Evolutionary conservation across 1,140 invertebrate genomes (phyloP).

Genomic region (Tetramorium simillimum): DNA sequence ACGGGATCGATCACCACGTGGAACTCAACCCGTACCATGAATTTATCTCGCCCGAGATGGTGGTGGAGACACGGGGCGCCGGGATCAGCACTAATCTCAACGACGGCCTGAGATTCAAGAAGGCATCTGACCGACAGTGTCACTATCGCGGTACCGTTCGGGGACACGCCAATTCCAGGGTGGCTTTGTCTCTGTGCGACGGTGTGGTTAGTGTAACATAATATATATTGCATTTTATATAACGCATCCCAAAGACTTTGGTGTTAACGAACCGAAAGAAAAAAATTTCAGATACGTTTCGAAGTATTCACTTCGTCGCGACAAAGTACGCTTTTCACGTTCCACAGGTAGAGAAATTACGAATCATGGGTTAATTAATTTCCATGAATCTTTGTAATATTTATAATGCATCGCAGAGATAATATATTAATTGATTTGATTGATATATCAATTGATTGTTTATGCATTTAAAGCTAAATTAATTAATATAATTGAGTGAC

Average conservation of each 20-base stretch:
- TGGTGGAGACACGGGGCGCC: conserved; percentile 85
- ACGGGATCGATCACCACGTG: conserved; percentile 83
- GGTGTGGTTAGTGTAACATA: conserved; percentile 86
- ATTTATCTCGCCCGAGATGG: conserved; percentile 86
- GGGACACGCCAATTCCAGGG: conserved; percentile 84
- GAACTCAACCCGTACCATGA: conserved; percentile 86
- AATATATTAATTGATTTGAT: too few species aligned
- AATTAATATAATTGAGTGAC: neutral
- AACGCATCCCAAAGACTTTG: neutral
- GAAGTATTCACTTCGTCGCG: neutral
- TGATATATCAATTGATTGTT: neutral
- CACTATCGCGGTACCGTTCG: conserved; percentile 86
- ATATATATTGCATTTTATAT: neutral
- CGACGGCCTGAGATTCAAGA: conserved; percentile 72
- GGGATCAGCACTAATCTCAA: conserved; percentile 70
- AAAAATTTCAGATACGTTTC: neutral
- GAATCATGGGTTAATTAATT: neutral
- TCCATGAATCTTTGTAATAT: neutral
- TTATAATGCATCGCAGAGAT: neutral
- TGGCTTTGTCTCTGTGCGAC: conserved; percentile 87
- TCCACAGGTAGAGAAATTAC: neutral
- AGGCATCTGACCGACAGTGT: conserved; percentile 82
- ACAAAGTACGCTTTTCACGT: neutral
- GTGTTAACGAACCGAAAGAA: neutral
- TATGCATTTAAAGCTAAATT: neutral